Evolutionary conservation across 2,113 vertebrate genomes (phyloP).

Genomic region (Monopterus albus): DNA sequence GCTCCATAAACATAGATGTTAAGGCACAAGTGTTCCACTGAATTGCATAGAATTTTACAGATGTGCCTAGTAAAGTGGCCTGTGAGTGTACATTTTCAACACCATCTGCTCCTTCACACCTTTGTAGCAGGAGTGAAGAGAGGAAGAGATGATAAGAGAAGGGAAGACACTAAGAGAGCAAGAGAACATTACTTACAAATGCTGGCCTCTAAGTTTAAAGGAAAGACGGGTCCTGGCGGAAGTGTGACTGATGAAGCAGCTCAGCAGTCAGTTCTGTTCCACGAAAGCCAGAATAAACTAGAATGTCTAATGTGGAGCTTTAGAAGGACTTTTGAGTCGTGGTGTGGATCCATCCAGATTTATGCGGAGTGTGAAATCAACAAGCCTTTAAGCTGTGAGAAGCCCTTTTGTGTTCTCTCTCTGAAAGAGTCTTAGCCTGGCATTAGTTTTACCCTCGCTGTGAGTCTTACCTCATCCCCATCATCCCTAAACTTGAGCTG

Average conservation of each 20-base stretch:
- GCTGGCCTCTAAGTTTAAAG: slow-evolving; percentile 42
- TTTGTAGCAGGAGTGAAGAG: slow-evolving; percentile 8
- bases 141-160: not conserved
- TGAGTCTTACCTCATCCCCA: slow-evolving; percentile 26
- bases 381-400: slow-evolving; percentile 51
- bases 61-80: no score
- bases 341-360: slow-evolving; percentile 52
- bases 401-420: slow-evolving; percentile 20
- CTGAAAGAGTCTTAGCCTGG: slow-evolving; percentile 37
- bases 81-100: no score
- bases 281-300: slow-evolving; percentile 45
- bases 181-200: slow-evolving; percentile 29
- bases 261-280: slow-evolving; percentile 32
- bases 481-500: slow-evolving; percentile 32
- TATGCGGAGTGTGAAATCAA: slow-evolving; percentile 64
- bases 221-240: slow-evolving; percentile 32
- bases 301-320: slow-evolving; percentile 56
- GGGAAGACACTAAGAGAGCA: no score
- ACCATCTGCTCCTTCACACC: slow-evolving; percentile 30
- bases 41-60: no score
- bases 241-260: slow-evolving; percentile 53
- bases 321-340: slow-evolving; percentile 44
- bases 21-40: no score
- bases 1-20: no score
- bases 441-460: slow-evolving; percentile 38